Evolutionary conservation across 2,113 vertebrate genomes (phyloP), one percentile per base, ranked within the genome.

Genomic region (Phyllopteryx taeniolatus): DNA sequence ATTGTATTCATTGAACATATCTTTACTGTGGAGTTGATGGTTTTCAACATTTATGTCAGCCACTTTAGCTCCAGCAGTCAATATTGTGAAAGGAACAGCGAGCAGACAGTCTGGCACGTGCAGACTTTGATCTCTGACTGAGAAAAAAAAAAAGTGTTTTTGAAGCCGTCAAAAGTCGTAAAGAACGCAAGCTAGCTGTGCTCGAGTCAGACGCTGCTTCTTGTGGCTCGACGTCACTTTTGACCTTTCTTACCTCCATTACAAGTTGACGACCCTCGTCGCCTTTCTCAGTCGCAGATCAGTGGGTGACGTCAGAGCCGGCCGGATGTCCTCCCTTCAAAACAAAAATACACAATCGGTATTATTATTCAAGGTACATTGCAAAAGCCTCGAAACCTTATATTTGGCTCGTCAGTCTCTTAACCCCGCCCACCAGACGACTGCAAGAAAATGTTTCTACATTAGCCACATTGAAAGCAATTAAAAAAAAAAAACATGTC

Each of bases 291-390:
- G 10, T 27, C 42, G n/a, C 14, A 43, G 42, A 13, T 22, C n/a
- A 8, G 43, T 6, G 20, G 31, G 10, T 65, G 63, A 44, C 42
- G 63, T 49, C 44, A 11, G 10, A n/a, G 0, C 62, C n/a, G 0
- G 8, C 64, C 44, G 64, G 64, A 66, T 66, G 13, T 66, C 44
- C 13, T 31, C 64, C 64, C 44, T 47, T 66, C 44, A 47, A 47
- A 66, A 66, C 22, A 66, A 66, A 66, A 66, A 11, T 10, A 27
- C 7, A 13, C 2, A 17, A 6, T 35, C 5, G 15, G 14, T 17
- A 31, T 11, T 51, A 51, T 15, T 51, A 17, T 15, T 19, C 49
- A 19, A 19, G 17, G 8, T 60, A 53, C 5, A 5, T 20, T 19
- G 19, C 2, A 22, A 0, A 2, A 56, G 20, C 20, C n/a, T 27